phyloP scores from a whole-genome alignment of 2,113 vertebrate genomes.

The Lutjanus erythropterus region DNA sequence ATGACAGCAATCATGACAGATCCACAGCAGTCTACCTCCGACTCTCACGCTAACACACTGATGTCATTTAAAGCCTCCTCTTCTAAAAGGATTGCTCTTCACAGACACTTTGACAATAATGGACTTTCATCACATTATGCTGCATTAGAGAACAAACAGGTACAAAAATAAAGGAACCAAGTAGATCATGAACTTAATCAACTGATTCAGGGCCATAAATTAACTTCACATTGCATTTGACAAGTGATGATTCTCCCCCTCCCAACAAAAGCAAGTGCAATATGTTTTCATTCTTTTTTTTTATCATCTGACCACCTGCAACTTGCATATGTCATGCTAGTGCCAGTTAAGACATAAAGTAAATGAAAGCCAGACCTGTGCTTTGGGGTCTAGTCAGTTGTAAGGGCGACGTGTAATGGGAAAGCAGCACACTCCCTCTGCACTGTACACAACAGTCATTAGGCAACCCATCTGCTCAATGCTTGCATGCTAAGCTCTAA shows the following conservation, averaged over 20 bases:
- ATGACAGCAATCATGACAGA: constrained; percentile 70
- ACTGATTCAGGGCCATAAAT: constrained; percentile 6
- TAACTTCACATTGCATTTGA: constrained; percentile 27
- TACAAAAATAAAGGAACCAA: constrained; percentile 22
- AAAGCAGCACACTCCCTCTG: constrained; percentile 79
- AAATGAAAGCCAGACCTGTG: constrained; percentile 81
- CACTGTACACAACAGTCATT: constrained; percentile 86
- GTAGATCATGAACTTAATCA: constrained; percentile 21
- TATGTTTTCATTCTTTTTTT: constrained; percentile 58
- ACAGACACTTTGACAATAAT: constrained; percentile 26
- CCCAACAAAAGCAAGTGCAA: constrained; percentile 58
- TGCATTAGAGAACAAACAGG: constrained; percentile 36
- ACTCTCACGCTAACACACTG: constrained; percentile 77
- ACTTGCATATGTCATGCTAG: constrained; percentile 68
- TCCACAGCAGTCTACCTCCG: constrained; percentile 65
- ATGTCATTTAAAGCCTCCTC: constrained; percentile 60
- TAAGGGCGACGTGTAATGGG: constrained; percentile 74
- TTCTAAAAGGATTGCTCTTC: constrained; percentile 42
- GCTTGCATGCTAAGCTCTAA: constrained; percentile 87
- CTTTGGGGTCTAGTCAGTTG: constrained; percentile 70
- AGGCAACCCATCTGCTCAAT: constrained; percentile 88
- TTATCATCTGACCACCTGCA: constrained; percentile 79
- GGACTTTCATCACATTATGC: constrained; percentile 41
- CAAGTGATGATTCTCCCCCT: constrained; percentile 37
- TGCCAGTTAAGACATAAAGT: constrained; percentile 80